phyloP scores from a whole-genome alignment of 2,888 invertebrate species.

The Zaprionus lineosus region DNA sequence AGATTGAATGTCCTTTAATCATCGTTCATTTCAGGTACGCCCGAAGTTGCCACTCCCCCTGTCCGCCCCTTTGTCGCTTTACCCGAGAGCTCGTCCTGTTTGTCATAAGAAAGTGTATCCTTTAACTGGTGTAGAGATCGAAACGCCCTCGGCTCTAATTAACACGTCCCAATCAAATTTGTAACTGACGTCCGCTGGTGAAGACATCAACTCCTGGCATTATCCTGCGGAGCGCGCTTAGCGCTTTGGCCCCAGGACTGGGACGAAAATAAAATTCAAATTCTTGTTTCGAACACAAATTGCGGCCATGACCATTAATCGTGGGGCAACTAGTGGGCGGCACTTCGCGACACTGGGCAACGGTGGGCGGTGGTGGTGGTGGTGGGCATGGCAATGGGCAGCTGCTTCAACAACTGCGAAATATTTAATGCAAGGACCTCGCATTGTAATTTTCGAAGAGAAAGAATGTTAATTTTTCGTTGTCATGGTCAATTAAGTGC shows the following conservation, averaged over 20 bases:
- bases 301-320: slow-evolving; percentile 50
- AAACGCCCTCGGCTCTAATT: slow-evolving; percentile 22
- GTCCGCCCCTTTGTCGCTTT: too few species aligned
- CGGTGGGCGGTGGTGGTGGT: too few species aligned
- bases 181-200: slow-evolving; percentile 1
- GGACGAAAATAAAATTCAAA: slow-evolving; percentile 49
- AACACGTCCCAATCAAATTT: slow-evolving; percentile 35
- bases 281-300: slow-evolving; percentile 42
- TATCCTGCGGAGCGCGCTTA: background rate
- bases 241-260: slow-evolving; percentile 34
- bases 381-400: slow-evolving; percentile 3
- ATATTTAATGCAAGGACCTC: slow-evolving; percentile 52
- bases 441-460: slow-evolving; percentile 23
- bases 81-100: too few species aligned
- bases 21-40: too few species aligned
- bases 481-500: slow-evolving; percentile 75
- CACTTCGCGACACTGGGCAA: too few species aligned
- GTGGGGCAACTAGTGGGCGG: slow-evolving; percentile 11
- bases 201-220: slow-evolving; percentile 34
- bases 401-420: slow-evolving; percentile 24
- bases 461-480: slow-evolving; percentile 71
- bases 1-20: too few species aligned
- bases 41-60: too few species aligned
- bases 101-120: background rate
- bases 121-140: background rate